A percentile compares a stretch with the other conserved stretches of the same genome.
Conservation (phyloP, 2,113 vertebrate species). For the Pyxicephalus adspersus region DNA sequence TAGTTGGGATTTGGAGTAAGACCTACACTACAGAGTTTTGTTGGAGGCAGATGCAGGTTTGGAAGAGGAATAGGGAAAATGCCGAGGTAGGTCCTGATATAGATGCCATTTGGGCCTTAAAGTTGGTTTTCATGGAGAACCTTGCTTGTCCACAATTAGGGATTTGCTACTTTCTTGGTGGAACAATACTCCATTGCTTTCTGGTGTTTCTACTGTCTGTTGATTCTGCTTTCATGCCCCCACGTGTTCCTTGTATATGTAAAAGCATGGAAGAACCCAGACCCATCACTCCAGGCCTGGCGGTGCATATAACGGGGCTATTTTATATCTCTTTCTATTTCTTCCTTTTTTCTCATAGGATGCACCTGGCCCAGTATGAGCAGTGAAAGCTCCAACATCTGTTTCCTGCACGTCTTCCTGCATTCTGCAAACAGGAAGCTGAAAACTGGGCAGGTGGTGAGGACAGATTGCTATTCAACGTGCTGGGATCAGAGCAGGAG, state of each 20-base stretch:
- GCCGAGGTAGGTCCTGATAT: too few relatives aligned
- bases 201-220: too few relatives aligned
- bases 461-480: constrained; percentile 14
- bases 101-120: too few relatives aligned
- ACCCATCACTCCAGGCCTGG: neutral
- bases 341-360: constrained; percentile 39
- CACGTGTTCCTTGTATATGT: neutral
- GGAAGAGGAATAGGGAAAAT: too few relatives aligned
- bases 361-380: constrained; percentile 41
- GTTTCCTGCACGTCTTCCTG: constrained; percentile 49
- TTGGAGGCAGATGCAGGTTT: too few relatives aligned
- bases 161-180: too few relatives aligned
- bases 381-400: constrained; percentile 54
- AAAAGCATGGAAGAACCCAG: neutral
- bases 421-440: constrained; percentile 45
- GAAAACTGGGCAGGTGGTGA: constrained; percentile 47
- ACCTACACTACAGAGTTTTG: too few relatives aligned
- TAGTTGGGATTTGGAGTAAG: too few relatives aligned
- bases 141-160: too few relatives aligned
- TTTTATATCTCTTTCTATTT: constrained; percentile 5
- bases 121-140: too few relatives aligned
- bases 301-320: neutral
- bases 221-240: too few relatives aligned
- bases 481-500: constrained; percentile 5
- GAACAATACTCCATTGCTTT: too few relatives aligned